Conservation (phyloP, 2,888 invertebrate species). For the Apeira syringaria region DNA sequence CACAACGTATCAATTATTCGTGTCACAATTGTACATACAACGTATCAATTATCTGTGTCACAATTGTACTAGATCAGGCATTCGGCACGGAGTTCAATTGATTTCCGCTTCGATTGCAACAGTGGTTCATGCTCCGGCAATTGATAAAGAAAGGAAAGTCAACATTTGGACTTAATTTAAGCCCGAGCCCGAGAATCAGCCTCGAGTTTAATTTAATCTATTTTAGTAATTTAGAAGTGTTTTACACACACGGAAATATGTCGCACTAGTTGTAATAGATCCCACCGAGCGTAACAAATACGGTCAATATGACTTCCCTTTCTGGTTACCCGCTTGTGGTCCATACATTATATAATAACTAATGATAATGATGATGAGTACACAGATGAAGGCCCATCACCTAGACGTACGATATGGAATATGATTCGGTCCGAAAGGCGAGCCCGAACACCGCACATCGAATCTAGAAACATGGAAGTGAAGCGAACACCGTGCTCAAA, state of each 20-base stretch:
- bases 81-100: too few relatives aligned
- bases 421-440: conserved; percentile 7
- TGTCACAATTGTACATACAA: too few relatives aligned
- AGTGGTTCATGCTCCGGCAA: neutral
- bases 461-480: conserved; percentile 11
- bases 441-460: conserved; percentile 21
- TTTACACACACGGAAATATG: too few relatives aligned
- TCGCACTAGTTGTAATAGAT: too few relatives aligned
- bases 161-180: neutral
- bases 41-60: too few relatives aligned
- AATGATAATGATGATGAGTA: conserved; percentile 3
- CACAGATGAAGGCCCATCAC: conserved; percentile 31
- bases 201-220: too few relatives aligned
- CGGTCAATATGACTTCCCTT: neutral
- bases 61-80: too few relatives aligned
- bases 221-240: too few relatives aligned
- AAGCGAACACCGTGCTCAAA: conserved; percentile 4
- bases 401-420: conserved; percentile 28
- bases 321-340: neutral
- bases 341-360: conserved; percentile 4
- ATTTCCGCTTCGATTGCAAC: too few relatives aligned
- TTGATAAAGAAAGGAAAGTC: neutral
- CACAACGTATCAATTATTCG: too few relatives aligned
- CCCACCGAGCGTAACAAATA: too few relatives aligned
- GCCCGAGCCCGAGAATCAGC: too few relatives aligned